These are phyloP conservation scores for Zaprionus taronus DNA, from an alignment of 1,140 invertebrate species.

Conservation along the genomic window DNA sequence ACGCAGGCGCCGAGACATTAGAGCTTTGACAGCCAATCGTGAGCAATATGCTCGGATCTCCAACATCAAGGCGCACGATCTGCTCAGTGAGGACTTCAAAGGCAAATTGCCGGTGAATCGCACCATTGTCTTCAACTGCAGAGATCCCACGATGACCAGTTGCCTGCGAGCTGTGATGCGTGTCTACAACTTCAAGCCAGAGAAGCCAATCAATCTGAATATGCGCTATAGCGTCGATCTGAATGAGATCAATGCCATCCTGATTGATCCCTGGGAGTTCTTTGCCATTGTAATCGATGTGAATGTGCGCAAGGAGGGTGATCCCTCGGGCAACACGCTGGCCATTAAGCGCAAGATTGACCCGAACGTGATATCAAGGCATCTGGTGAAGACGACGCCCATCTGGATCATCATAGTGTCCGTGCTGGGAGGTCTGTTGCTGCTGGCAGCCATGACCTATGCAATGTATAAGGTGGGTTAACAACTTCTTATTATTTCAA, in stretches of 20 bases:
- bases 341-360: slow-evolving; percentile 64
- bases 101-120: slow-evolving; percentile 76
- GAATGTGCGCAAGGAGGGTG: slow-evolving; percentile 65
- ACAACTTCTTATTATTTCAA: not conserved
- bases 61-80: slow-evolving; percentile 67
- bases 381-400: slow-evolving; percentile 54
- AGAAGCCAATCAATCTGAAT: slow-evolving; percentile 69
- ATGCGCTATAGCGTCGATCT: slow-evolving; percentile 77
- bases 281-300: slow-evolving; percentile 73
- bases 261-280: slow-evolving; percentile 81
- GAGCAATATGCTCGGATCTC: slow-evolving; percentile 78
- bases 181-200: slow-evolving; percentile 72
- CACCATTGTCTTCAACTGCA: slow-evolving; percentile 82
- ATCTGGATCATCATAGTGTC: slow-evolving; percentile 78
- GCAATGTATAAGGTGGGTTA: slow-evolving; percentile 72
- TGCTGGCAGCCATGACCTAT: slow-evolving; percentile 69
- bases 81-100: slow-evolving; percentile 76
- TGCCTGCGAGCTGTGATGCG: slow-evolving; percentile 74
- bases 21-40: slow-evolving; percentile 66
- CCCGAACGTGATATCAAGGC: slow-evolving; percentile 79
- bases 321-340: slow-evolving; percentile 53
- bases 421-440: slow-evolving; percentile 69
- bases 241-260: slow-evolving; percentile 74
- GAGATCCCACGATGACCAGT: slow-evolving; percentile 68
- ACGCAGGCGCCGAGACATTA: slow-evolving; percentile 61